phyloP scores from a whole-genome alignment of 2,888 invertebrate genomes.

The Endotricha flammealis region DNA sequence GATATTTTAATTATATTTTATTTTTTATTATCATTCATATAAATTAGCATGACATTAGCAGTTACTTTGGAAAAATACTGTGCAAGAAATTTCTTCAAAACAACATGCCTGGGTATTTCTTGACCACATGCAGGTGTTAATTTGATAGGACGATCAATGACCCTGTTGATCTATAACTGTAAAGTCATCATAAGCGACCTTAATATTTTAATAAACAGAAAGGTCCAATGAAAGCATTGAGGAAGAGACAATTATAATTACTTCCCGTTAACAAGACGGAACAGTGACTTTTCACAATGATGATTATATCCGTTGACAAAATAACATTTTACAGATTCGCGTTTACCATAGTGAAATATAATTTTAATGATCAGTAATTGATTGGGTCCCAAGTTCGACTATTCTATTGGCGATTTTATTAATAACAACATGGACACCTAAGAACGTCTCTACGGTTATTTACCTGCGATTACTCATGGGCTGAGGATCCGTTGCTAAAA shows the following conservation, averaged over 20 bases:
- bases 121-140: no score
- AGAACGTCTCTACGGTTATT: constrained; percentile 33
- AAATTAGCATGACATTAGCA: no score
- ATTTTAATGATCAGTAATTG: background rate
- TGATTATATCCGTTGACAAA: background rate
- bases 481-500: constrained; percentile 15
- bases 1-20: no score
- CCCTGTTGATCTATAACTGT: no score
- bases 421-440: background rate
- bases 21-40: no score
- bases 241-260: background rate
- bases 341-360: background rate
- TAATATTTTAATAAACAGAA: no score
- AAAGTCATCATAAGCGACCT: no score
- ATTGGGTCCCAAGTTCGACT: background rate
- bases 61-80: no score
- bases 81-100: no score
- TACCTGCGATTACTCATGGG: constrained; percentile 43
- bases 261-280: background rate
- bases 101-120: no score
- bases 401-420: background rate
- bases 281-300: background rate
- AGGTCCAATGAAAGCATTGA: no score
- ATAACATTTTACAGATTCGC: background rate
- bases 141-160: no score